Evolutionary conservation across 1,140 invertebrate species (phyloP), one percentile per base, ranked within the genome.

Genomic region (Lepidurus arcticus): DNA sequence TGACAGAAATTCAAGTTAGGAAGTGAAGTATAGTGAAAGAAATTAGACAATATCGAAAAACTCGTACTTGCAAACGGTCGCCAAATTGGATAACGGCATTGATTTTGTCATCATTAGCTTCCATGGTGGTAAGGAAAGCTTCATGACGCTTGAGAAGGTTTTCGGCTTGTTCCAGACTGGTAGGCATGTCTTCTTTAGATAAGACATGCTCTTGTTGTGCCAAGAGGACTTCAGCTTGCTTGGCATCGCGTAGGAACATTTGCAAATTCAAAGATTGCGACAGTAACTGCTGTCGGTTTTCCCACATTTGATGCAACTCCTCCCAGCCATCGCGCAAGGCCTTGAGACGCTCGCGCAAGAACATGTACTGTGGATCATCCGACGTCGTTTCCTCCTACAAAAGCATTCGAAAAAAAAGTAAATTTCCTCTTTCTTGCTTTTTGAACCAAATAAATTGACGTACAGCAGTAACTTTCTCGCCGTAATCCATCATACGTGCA

Each of bases 51-150:
- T 34, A 34, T 34, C 34, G 34, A 34, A 34, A 34, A 34, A 34
- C 34, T 34, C 34, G 3, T 34, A 34, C 34, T 43, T 75, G 76
- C 3, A 99, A 89, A 11, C 94, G 89, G 82, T 93, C 91, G 76
- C 96, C 96, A 84, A 98, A 98, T 83, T 96, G 92, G 2, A 97
- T 91, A 16, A 99, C 93, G 5, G 91, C 92, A 84, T 98, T 98
- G 83, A 99, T 95, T 86, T 99, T 99, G 83, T 99, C 98, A 85
- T 99, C 97, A 86, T 99, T 99, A 6, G 98, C 98, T 86, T 99
- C 97, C 95, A 99, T 98, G 0, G 97, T 99, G 0, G 96, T 99
- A 81, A 99, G 91, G 89, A 99, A 99, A 3, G 97, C 95, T 85
- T 99, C 97, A 86, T 99, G 97, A 24, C 96, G 91, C 86, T 99